Percentiles rank a stretch among this genome's conserved stretches.
Evolutionary conservation across 2,888 invertebrate species (phyloP).

Genomic region (Drepanosiphum platanoidis): DNA sequence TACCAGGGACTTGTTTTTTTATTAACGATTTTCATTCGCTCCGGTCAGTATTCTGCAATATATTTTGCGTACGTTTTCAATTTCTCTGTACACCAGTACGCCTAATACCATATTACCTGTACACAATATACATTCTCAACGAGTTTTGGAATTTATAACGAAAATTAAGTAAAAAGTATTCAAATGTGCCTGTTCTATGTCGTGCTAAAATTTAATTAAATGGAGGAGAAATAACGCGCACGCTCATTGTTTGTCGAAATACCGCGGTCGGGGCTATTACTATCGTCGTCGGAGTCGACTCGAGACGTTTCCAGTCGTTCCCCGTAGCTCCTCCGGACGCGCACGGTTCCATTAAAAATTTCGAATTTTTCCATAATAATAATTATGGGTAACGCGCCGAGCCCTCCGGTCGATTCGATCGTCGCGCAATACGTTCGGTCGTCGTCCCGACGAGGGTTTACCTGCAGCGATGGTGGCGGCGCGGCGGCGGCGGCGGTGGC

Average conservation of each 20-base stretch:
- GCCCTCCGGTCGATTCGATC: conserved; percentile 27
- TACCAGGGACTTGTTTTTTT: no score
- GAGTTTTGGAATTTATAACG: no score
- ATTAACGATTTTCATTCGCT: no score
- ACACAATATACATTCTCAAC: no score
- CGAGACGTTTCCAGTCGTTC: not conserved
- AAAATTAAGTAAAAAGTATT: no score
- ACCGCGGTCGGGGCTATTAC: not conserved
- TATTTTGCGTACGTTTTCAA: no score
- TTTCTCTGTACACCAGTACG: no score
- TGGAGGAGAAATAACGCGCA: not conserved
- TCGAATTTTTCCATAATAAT: not conserved
- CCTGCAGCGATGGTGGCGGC: not conserved
- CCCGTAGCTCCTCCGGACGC: not conserved
- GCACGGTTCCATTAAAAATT: not conserved
- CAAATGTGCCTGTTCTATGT: no score
- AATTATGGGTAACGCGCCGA: not conserved
- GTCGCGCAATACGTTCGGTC: not conserved
- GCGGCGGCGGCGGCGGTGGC: not conserved
- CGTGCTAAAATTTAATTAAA: no score
- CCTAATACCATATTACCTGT: no score
- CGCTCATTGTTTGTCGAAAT: not conserved
- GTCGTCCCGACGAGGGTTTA: conserved; percentile 23
- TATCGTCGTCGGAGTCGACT: not conserved
- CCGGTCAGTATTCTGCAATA: no score